Conservation (phyloP, 2,797 vertebrate species). For the Euthynnus affinis region DNA sequence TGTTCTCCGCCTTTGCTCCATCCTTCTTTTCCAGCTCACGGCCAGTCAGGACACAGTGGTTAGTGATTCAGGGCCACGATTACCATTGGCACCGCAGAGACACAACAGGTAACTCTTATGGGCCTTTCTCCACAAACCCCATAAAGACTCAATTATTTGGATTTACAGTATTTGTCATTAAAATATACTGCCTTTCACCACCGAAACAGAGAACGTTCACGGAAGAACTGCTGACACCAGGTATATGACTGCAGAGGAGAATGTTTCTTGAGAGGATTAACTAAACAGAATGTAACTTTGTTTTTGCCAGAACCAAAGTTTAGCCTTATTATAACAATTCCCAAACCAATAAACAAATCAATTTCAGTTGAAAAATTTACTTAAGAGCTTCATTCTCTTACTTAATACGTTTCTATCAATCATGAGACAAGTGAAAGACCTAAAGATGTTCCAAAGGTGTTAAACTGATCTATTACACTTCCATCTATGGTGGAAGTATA, state of each 20-base stretch:
- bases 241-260: neutral
- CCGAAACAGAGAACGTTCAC: neutral
- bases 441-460: neutral
- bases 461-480: too few relatives aligned
- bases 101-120: conserved; percentile 22
- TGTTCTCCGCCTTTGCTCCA: neutral
- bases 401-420: too few relatives aligned
- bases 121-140: neutral
- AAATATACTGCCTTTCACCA: neutral
- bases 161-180: conserved; percentile 20
- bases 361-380: neutral
- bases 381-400: neutral
- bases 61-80: conserved; percentile 35
- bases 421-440: neutral
- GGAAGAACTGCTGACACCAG: neutral
- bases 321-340: neutral
- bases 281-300: neutral
- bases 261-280: neutral
- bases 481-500: neutral
- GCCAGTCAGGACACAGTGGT: conserved; percentile 30
- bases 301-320: neutral
- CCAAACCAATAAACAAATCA: conserved; percentile 20
- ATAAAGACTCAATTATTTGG: conserved; percentile 14
- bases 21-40: conserved; percentile 15
- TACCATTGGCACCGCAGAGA: conserved; percentile 20